These are phyloP conservation scores for Anolis carolinensis DNA, from an alignment of 2,113 vertebrate species.

Conservation along the genomic window DNA sequence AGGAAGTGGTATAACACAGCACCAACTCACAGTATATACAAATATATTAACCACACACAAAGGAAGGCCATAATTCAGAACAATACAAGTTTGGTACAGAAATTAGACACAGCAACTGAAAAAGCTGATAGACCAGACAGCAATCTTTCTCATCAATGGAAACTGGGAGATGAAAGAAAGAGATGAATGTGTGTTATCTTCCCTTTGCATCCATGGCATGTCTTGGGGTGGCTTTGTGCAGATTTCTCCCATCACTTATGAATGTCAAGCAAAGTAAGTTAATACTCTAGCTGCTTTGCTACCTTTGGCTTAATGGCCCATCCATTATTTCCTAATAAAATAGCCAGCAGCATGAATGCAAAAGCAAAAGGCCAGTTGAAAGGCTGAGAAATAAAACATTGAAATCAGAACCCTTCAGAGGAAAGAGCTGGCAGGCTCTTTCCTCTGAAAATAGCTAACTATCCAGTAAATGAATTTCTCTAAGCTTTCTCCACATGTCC, in stretches of 20 bases:
- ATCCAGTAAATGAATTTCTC: not conserved
- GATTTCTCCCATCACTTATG: slow-evolving; percentile 21
- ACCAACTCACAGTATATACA: no score
- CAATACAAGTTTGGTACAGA: no score
- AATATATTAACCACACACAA: no score
- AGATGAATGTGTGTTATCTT: not conserved
- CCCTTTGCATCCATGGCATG: slow-evolving; percentile 30
- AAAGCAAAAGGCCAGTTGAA: slow-evolving; percentile 12
- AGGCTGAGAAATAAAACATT: not conserved
- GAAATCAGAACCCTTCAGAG: not conserved
- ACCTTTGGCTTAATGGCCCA: slow-evolving; percentile 23
- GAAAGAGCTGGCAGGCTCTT: not conserved
- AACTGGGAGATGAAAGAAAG: not conserved
- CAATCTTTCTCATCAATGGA: not conserved
- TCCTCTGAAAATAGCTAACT: no score
- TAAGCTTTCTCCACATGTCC: not conserved
- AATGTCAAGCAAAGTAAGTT: slow-evolving; percentile 46
- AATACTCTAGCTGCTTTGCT: slow-evolving; percentile 23
- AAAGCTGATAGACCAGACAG: no score
- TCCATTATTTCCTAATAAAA: slow-evolving; percentile 44
- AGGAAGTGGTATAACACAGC: no score
- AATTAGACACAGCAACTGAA: no score
- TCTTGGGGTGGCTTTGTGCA: slow-evolving; percentile 37
- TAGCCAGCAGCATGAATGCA: slow-evolving; percentile 32
- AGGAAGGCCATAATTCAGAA: no score